phyloP scores from a whole-genome alignment of 2,888 invertebrate genomes.

The Drepana falcataria region DNA sequence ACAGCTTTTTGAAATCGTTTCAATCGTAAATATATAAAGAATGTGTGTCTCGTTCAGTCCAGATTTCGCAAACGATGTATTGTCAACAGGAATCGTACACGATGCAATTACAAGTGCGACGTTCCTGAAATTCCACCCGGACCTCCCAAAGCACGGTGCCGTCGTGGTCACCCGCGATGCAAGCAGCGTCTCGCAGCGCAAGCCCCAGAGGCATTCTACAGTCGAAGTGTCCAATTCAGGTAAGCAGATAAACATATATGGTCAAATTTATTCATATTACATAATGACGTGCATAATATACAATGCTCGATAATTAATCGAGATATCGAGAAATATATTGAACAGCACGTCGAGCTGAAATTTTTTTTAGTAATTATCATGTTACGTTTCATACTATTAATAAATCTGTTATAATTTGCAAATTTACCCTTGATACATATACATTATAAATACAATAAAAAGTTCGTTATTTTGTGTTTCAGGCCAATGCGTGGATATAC shows the following conservation, averaged over 20 bases:
- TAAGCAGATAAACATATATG: constrained; percentile 6
- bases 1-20: no score
- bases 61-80: no score
- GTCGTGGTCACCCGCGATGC: constrained; percentile 83
- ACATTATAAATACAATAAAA: not conserved
- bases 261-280: not conserved
- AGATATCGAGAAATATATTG: no score
- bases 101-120: constrained; percentile 99
- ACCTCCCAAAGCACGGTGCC: constrained; percentile 86
- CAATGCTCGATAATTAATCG: no score
- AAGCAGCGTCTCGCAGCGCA: constrained; percentile 33
- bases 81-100: constrained; percentile 87
- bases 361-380: no score
- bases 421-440: no score
- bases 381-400: no score
- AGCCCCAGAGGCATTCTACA: constrained; percentile 85
- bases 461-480: constrained; percentile 13
- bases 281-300: not conserved
- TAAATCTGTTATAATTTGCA: no score
- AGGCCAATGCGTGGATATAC: constrained; percentile 86
- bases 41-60: no score
- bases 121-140: constrained; percentile 95
- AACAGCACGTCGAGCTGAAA: no score
- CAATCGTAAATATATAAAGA: no score
- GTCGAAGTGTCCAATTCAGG: constrained; percentile 88